Evolutionary conservation across 2,113 vertebrate genomes (phyloP).

Genomic region (Embiotoca jacksoni): DNA sequence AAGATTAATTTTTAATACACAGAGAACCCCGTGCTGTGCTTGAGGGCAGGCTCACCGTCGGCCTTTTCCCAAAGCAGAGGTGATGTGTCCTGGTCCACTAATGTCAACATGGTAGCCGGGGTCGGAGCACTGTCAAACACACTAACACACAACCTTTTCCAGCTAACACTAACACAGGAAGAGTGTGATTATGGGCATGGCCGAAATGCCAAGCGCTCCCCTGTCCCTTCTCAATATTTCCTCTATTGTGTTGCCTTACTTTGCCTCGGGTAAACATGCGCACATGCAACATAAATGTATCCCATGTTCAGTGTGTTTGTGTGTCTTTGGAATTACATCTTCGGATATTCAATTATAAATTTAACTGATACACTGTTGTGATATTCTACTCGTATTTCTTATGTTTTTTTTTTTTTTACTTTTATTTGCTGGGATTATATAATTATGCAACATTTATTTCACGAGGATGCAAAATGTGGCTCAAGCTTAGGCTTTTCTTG

Average conservation of each 20-base stretch:
- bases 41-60: slow-evolving; percentile 54
- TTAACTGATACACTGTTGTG: not conserved
- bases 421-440: too few species aligned
- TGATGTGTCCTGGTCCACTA: slow-evolving; percentile 75
- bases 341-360: not conserved
- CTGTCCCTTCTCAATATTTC: slow-evolving; percentile 42
- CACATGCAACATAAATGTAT: not conserved
- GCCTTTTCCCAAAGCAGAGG: slow-evolving; percentile 77
- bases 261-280: slow-evolving; percentile 39
- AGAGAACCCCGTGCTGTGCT: slow-evolving; percentile 57
- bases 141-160: slow-evolving; percentile 78
- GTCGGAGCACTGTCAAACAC: slow-evolving; percentile 72
- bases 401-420: too few species aligned
- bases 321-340: not conserved
- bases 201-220: slow-evolving; percentile 71
- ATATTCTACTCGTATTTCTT: not conserved
- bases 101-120: slow-evolving; percentile 71
- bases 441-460: too few species aligned
- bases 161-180: slow-evolving; percentile 44
- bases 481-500: too few species aligned
- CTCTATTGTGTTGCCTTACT: slow-evolving; percentile 19
- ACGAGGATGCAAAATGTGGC: too few species aligned
- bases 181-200: slow-evolving; percentile 59
- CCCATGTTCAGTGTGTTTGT: slow-evolving; percentile 11
- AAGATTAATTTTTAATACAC: slow-evolving; percentile 11